Conservation (phyloP, 2,113 vertebrate species). For the Ophiodon elongatus region DNA sequence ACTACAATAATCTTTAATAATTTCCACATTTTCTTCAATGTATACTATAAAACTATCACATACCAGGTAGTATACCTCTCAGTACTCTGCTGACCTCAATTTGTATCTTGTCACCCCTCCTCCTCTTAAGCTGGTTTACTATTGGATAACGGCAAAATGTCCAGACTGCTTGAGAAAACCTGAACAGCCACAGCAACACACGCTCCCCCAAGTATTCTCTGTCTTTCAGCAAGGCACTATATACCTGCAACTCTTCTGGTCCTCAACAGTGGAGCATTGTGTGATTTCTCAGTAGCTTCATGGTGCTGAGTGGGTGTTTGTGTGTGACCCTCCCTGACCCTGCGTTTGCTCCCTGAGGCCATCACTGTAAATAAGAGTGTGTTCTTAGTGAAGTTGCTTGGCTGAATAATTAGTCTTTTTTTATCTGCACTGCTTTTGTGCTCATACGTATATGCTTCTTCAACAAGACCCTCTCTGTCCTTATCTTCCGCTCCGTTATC, state of each 20-base stretch:
- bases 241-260: conserved; percentile 24
- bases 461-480: background rate
- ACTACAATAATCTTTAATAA: background rate
- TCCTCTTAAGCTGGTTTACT: background rate
- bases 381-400: conserved; percentile 45
- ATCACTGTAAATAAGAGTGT: conserved; percentile 57
- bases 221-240: conserved; percentile 34
- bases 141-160: background rate
- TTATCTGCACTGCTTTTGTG: conserved; percentile 44
- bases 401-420: conserved; percentile 50
- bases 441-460: background rate
- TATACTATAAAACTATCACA: background rate
- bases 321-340: conserved; percentile 49
- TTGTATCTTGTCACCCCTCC: background rate
- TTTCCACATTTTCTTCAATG: background rate
- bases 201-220: background rate
- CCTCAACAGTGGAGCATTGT: conserved; percentile 8
- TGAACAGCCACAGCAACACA: background rate
- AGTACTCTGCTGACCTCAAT: background rate
- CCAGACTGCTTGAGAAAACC: background rate
- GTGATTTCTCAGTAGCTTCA: conserved; percentile 20
- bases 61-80: background rate
- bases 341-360: conserved; percentile 34
- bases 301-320: conserved; percentile 54
- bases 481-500: background rate